Base-by-base conservation (phyloP, 1,140 invertebrate genomes). In the Nautilus pompilius region DNA sequence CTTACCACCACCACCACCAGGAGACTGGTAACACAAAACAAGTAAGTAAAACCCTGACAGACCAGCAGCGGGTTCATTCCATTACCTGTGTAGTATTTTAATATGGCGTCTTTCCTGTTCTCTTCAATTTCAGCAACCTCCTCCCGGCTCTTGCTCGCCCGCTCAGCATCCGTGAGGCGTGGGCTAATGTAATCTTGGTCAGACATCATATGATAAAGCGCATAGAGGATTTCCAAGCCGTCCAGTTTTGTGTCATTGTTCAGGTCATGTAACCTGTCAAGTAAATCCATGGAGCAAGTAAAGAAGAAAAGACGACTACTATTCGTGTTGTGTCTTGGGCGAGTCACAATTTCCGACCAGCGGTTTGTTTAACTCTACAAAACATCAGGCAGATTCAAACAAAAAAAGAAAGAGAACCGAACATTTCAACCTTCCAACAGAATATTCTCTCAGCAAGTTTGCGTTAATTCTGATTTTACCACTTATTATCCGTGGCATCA, bases 211-310 rank as follows among this genome's bases (percentile, higher is more conserved):
- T 79, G 77, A 6, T 59, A 60, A 58, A 79, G 62, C 20, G 77
- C 74, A 30, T 74, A 67, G 54, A 77, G 58, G 17, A 79, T 73
- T 60, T 79, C 77, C 33, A 76, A 62, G 29, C 75, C 75, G 41
- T 79, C 77, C 26, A 79, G 64, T 30, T 72, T 67, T 0, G 71
- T 77, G 62, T 79, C 74, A 60, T 79, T 77, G 66, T 77, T 75
- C 3, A 70, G 69, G 63, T 79, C 77, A 59, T 79, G 77, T 24
- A 77, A 65, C 45, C 77, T 79, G 56, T n/a, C n/a, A n/a, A n/a
- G n/a, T n/a, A n/a, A n/a, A n/a, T 33, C 30, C 2, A 29, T 33
- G 3, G 28, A 3, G 20, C 20, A 54, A 5, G 29, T 2, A 24
- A 3, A 22, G 17, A 3, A 13, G 5, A 24, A 54, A 54, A 24